Conservation (phyloP, 2,797 vertebrate species). For the Epinephelus malabaricus region DNA sequence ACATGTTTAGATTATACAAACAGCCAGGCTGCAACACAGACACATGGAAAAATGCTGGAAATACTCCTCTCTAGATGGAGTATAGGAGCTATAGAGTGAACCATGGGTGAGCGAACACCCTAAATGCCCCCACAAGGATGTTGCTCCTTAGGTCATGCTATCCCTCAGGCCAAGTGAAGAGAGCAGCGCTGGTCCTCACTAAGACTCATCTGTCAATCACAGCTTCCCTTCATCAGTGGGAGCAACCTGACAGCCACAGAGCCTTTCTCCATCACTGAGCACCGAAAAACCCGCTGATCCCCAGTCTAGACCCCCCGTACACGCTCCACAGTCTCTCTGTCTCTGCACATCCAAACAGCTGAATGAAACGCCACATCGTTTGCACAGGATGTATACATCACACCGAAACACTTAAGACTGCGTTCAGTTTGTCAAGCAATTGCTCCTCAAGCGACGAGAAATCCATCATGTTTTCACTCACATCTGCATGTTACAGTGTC, state of each 20-base stretch:
- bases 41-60: background rate
- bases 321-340: conserved; percentile 39
- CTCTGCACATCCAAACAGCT: conserved; percentile 40
- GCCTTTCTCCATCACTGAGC: conserved; percentile 81
- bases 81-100: conserved; percentile 31
- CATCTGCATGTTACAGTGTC: conserved; percentile 45
- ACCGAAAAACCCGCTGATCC: conserved; percentile 77
- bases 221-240: conserved; percentile 69
- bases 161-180: conserved; percentile 57
- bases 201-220: conserved; percentile 77
- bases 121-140: conserved; percentile 47
- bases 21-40: background rate
- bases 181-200: conserved; percentile 48
- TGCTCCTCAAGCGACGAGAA: conserved; percentile 38
- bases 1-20: conserved; percentile 26
- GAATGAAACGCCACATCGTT: conserved; percentile 24
- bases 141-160: conserved; percentile 45
- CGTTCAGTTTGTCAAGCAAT: conserved; percentile 56
- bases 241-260: conserved; percentile 69
- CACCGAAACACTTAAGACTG: conserved; percentile 26
- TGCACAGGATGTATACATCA: conserved; percentile 38
- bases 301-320: conserved; percentile 68
- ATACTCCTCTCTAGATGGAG: background rate
- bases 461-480: conserved; percentile 46
- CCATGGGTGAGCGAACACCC: conserved; percentile 39